A percentile compares a stretch with the other conserved stretches of the same genome.
These are phyloP conservation scores for Nudaria mundana DNA, from an alignment of 2,888 invertebrate genomes.

Conservation along the genomic window DNA sequence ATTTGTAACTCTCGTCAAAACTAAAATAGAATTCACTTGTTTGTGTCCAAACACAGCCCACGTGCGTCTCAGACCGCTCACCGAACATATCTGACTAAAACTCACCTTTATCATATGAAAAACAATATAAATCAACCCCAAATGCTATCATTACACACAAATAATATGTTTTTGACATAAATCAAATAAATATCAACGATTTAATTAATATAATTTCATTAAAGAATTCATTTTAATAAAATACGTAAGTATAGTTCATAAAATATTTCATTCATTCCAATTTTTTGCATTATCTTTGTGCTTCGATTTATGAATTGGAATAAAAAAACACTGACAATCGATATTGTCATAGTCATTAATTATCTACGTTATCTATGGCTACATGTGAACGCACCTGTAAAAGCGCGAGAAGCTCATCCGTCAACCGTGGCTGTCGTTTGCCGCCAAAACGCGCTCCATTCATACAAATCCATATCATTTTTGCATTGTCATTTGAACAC, in stretches of 20 bases:
- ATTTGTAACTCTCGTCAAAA: conserved; percentile 45
- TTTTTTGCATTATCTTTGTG: no score
- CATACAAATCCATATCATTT: conserved; percentile 64
- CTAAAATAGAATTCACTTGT: conserved; percentile 49
- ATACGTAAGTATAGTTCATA: no score
- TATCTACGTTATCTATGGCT: conserved; percentile 51
- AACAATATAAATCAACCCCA: conserved; percentile 20
- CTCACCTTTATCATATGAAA: conserved; percentile 24
- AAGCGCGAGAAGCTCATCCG: conserved; percentile 72
- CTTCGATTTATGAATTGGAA: conserved; percentile 36
- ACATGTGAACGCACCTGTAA: conserved; percentile 74
- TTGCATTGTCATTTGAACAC: conserved; percentile 43
- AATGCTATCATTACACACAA: conserved; percentile 15
- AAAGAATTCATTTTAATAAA: no score
- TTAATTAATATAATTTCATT: no score
- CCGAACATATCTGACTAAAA: conserved; percentile 57
- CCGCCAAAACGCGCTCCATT: conserved; percentile 60
- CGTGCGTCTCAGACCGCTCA: conserved; percentile 49
- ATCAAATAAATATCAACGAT: conserved; percentile 41
- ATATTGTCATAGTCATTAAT: conserved; percentile 43
- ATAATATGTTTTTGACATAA: conserved; percentile 19
- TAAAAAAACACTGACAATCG: no score
- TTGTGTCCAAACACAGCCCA: conserved; percentile 42
- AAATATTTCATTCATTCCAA: no score
- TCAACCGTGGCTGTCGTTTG: conserved; percentile 60